Evolutionary conservation across 2,113 vertebrate species (phyloP), one percentile per base, ranked within the genome.

Genomic region (Puffinus mauretanicus): DNA sequence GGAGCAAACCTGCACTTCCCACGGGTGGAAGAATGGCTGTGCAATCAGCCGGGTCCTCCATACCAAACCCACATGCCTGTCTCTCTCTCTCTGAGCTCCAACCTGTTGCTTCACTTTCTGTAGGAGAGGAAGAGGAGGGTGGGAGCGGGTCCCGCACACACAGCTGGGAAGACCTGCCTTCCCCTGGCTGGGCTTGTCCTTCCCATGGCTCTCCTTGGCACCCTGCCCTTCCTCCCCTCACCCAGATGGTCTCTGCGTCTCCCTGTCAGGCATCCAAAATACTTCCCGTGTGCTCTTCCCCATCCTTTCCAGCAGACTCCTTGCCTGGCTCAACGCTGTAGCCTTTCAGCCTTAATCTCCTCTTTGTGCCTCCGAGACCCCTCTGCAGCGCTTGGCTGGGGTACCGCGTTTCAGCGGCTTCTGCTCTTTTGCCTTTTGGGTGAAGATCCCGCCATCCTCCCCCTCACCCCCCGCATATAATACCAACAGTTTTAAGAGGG

Each of bases 301-400:
- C 70, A 40, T 72, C 92, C 55, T 36, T 70, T 40, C 66, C 90
- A 76, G 83, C 93, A 77, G 79, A 29, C 27, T 64, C 64, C 60
- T 57, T 16, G 91, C 91, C 86, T 49, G 54, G 58, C 94, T 92
- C 70, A 19, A 1, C 1, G 6, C 85, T 86, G 86, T 2, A 42
- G 86, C 94, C 90, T 73, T 64, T 64, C 87, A 93, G 70, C 87
- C 90, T 86, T 94, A 51, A 94, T 94, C 94, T 95, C 79, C 66
- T 83, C 79, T 94, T 90, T 90, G 92, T 95, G 94, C 88, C 78
- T 66, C 40, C 0, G 2, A n/a, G 87, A 30, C 91, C 81, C 95
- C 95, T 94, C 94, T 72, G 47, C 73, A 51, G 91, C 4, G 8
- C 82, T 72, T 30, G 83, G 92, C 90, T 21, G 84, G 47, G 52